These are phyloP conservation scores for Saccostrea glomerata DNA, from an alignment of 1,140 invertebrate species.

Conservation along the genomic window DNA sequence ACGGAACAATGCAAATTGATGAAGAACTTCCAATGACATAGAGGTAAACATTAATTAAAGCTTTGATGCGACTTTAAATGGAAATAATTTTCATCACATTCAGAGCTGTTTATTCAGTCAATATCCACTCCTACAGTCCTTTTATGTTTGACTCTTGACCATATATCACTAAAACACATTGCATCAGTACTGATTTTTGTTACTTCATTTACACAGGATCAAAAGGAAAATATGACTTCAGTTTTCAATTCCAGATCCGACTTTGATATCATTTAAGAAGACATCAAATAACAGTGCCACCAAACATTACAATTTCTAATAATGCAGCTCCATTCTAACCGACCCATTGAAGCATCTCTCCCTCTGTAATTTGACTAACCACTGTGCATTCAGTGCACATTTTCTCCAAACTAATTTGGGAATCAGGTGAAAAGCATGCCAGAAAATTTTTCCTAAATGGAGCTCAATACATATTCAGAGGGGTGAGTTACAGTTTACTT, in stretches of 20 bases:
- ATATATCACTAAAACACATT: constrained; percentile 21
- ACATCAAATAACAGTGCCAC: not conserved
- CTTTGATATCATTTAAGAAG: constrained; percentile 6
- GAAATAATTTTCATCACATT: constrained; percentile 30
- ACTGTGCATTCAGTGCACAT: constrained; percentile 3
- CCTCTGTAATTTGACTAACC: constrained; percentile 25
- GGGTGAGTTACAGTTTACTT: not conserved
- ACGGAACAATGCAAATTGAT: not conserved
- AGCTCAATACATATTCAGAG: not conserved
- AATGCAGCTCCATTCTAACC: constrained; percentile 15
- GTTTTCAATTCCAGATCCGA: constrained; percentile 5
- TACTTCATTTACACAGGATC: constrained; percentile 33
- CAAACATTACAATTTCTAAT: not conserved
- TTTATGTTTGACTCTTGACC: constrained; percentile 38
- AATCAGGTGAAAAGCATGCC: constrained; percentile 2
- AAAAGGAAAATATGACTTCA: not conserved
- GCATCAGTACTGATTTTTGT: not conserved
- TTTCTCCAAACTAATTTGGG: not conserved
- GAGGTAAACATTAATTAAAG: constrained; percentile 35
- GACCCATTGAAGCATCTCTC: constrained; percentile 21
- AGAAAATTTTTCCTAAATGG: not conserved
- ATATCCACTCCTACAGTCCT: not conserved
- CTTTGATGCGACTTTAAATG: constrained; percentile 7
- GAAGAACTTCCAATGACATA: not conserved
- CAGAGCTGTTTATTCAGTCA: constrained; percentile 26